phyloP scores from a whole-genome alignment of 2,113 vertebrate genomes.

The Actenoides hombroni region DNA sequence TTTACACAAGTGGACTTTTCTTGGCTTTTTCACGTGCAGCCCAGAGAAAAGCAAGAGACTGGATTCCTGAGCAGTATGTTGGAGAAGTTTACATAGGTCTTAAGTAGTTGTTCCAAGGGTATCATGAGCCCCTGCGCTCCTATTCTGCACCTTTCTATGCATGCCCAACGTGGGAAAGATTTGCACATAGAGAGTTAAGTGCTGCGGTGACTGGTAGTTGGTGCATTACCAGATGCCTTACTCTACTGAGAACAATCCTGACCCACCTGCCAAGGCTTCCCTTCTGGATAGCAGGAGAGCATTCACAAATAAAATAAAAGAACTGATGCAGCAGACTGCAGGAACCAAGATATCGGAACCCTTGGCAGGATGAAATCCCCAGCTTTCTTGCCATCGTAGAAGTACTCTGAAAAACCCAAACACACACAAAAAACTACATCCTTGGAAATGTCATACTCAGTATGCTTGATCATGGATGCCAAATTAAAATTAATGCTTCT shows the following conservation, averaged over 20 bases:
- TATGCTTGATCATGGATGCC: background rate
- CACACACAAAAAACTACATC: background rate
- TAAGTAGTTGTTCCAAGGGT: background rate
- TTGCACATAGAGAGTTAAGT: background rate
- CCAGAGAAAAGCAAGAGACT: background rate
- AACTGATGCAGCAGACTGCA: background rate
- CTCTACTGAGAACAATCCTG: background rate
- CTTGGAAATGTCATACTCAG: background rate
- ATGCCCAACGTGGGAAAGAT: accelerated
- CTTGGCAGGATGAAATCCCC: background rate
- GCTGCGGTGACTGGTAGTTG: background rate
- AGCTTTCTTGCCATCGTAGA: background rate
- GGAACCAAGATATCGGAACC: background rate
- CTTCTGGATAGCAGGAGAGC: background rate
- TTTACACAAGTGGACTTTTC: background rate
- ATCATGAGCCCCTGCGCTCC: background rate
- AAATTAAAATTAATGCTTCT: background rate
- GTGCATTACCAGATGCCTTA: background rate
- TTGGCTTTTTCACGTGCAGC: background rate
- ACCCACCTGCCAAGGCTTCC: background rate
- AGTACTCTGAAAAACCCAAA: background rate
- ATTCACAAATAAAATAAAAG: background rate
- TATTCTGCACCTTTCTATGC: background rate
- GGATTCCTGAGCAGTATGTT: background rate
- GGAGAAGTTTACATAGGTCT: background rate